Base-by-base conservation (phyloP, 1,140 invertebrate genomes). In the Centruroides sculpturatus region DNA sequence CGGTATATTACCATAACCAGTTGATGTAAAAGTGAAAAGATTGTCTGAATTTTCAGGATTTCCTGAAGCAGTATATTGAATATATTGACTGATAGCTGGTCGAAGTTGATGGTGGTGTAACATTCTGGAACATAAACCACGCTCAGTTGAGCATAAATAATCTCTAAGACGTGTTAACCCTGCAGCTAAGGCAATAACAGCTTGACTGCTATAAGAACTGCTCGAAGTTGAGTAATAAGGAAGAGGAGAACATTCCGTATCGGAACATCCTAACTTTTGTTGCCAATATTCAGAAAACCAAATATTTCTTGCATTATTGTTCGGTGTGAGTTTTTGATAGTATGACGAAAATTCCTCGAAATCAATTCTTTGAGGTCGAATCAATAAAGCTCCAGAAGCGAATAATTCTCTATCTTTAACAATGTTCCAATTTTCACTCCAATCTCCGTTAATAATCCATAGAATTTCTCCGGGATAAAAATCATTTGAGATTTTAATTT, bases 251-350 rank as follows among this genome's bases (percentile, higher is more conserved):
- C 13, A 70, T 46, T 52, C 59, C 66, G 47, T 72, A 73, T 12
- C 67, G 56, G 49, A 68, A 58, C 46, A 65, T 64, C 23, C 65
- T 67, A 68, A 71, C 70, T 57, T 80, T 52, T 72, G 68, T 41
- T 69, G 57, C 64, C 71, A 77, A 70, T 75, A 76, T 47, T 77
- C 71, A 12, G 63, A 51, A 59, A 72, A 74, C 75, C 75, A 78
- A 0, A 75, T 74, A 62, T 78, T 77, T 13, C 74, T 64, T 13
- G 69, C 66, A 55, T 69, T 73, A 4, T 66, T 66, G 36, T 70
- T 69, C 10, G 71, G 67, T 1, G 71, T 49, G 5, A 66, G 62
- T 1, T 65, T 65, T 55, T 72, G 63, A 53, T 69, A 78, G 56
- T 67, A 58, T 3, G 68, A 62, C 35, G 57, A 63, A 55, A 71